Evolutionary conservation across 2,888 invertebrate genomes (phyloP).

Genomic region (Macrosiphum euphorbiae): DNA sequence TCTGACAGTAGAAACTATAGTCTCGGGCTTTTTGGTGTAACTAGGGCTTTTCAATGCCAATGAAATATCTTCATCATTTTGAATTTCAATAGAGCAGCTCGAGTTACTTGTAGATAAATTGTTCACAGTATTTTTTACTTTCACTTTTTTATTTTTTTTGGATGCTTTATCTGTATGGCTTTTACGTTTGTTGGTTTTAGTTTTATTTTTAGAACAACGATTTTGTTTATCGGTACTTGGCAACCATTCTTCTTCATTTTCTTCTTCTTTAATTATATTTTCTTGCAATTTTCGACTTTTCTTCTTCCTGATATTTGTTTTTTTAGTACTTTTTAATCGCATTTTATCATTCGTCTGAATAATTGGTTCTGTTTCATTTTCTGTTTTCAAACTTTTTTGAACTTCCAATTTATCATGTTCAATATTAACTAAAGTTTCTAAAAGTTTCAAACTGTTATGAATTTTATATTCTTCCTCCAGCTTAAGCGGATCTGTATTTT

Average conservation of each 20-base stretch:
- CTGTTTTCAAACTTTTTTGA: background rate
- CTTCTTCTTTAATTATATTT: background rate
- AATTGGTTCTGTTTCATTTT: background rate
- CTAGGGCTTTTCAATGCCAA: background rate
- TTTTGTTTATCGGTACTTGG: background rate
- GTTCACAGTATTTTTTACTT: background rate
- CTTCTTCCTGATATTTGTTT: background rate
- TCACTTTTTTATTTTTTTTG: background rate
- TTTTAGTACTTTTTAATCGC: background rate
- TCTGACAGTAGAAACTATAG: background rate
- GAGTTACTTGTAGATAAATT: background rate
- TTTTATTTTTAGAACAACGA: background rate
- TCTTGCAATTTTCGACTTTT: background rate
- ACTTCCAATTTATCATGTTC: constrained; percentile 40
- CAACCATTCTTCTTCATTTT: background rate
- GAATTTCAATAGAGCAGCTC: background rate
- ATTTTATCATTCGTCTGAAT: background rate
- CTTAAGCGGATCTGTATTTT: background rate
- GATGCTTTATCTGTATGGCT: no score
- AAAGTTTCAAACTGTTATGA: constrained; percentile 27
- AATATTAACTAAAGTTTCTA: constrained; percentile 37
- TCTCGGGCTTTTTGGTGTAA: background rate
- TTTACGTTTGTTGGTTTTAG: background rate
- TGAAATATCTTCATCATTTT: background rate
- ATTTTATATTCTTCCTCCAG: constrained; percentile 28